Base-by-base conservation (phyloP, 2,113 vertebrate genomes). In the Nestor notabilis region DNA sequence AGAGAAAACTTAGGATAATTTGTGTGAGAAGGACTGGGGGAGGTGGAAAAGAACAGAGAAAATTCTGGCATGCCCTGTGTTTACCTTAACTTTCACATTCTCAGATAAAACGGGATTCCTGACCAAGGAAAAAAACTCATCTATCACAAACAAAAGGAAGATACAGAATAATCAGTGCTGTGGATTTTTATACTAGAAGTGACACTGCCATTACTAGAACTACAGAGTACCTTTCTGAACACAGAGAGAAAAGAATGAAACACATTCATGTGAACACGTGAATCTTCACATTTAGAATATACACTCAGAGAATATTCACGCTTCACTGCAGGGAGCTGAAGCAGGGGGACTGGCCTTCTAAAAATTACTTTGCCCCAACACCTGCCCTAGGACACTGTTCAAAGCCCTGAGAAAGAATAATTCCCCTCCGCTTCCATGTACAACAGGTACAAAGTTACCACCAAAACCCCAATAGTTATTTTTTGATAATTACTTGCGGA, bases 401-500 rank as follows among this genome's bases (percentile, higher is more conserved):
- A 55, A 31, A 69, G 35, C 7, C 15, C 41, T 5, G 15, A 50
- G 13, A 61, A 37, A 76, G 23, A 60, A 17, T 7, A 64, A 47
- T 43, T 56, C 15, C 37, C 17, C 18, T 25, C 70, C 24, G 16
- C 19, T 41, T 69, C 27, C 24, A 35, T 2, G 4, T 27, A 44
- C 23, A 68, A 66, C 17, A 53, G 12, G 61, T n/a, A 65, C 28
- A 53, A 65, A 29, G 19, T 52, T 65, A 33, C 16, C 28, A 47
- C 23, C 39, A 50, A 52, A 70, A 46, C 37, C 5, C 15, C 23
- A 27, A 41, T 13, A 17, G 13, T 37, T 18, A 29, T 31, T 84
- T 47, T 56, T 28, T 16, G 24, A 6, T 75, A 91, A 78, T 96
- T 95, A 98, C 98, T 92, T 97, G 33, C 25, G 41, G 37, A 83